phyloP scores from a whole-genome alignment of 2,113 vertebrate species.

The Puntigrus tetrazona region DNA sequence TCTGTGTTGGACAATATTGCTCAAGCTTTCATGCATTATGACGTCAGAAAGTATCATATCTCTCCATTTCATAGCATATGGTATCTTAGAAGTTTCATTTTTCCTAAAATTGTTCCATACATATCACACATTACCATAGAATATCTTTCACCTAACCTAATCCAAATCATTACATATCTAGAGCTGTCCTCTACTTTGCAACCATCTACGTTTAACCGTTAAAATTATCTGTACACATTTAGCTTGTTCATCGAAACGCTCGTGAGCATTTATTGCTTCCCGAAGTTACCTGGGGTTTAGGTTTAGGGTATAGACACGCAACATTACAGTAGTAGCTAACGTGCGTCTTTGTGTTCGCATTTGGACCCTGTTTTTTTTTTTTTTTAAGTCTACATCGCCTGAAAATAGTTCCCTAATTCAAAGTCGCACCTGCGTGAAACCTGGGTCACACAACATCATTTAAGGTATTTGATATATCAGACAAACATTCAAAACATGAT shows the following conservation, averaged over 20 bases:
- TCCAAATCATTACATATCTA: conserved; percentile 53
- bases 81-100: conserved; percentile 33
- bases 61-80: conserved; percentile 36
- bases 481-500: conserved; percentile 54
- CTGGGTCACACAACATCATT: conserved; percentile 52
- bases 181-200: conserved; percentile 52
- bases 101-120: conserved; percentile 40
- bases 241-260: conserved; percentile 51
- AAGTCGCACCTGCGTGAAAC: conserved; percentile 19
- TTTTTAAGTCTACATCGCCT: conserved; percentile 50
- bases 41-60: conserved; percentile 39
- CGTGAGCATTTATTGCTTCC: conserved; percentile 77
- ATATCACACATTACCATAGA: conserved; percentile 39
- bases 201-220: conserved; percentile 39
- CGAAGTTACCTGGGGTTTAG: conserved; percentile 70
- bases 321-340: conserved; percentile 54
- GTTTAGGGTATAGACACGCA: conserved; percentile 59
- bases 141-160: conserved; percentile 42
- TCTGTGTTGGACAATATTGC: conserved; percentile 74
- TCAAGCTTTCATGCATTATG: conserved; percentile 62
- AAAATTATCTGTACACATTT: conserved; percentile 56
- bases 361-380: conserved; percentile 60
- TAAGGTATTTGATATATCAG: conserved; percentile 48
- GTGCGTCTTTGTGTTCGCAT: conserved; percentile 59
- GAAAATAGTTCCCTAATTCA: conserved; percentile 42